Base-by-base conservation (phyloP, 2,888 invertebrate species). In the Sarcophaga carnaria region DNA sequence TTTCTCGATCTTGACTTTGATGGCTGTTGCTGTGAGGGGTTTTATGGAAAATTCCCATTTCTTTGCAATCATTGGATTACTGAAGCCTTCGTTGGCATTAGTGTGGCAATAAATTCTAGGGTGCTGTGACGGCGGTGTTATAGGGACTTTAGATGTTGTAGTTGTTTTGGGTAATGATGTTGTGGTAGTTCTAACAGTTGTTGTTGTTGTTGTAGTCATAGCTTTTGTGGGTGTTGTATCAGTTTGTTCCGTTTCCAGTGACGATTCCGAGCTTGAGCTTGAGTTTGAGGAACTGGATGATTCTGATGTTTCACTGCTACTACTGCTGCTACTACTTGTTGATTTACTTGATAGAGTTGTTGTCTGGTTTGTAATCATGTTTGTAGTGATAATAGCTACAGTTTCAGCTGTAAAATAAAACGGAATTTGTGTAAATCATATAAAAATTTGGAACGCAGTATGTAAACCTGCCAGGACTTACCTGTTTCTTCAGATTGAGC, bases 151-250 rank as follows among this genome's bases (percentile, higher is more conserved):
- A 3, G 69, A 22, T 12, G 69, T 10, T 70, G 1, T 8, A 17
- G 17, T 25, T 70, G 54, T 54, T 37, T 0, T n/a, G 45, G 17
- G 14, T 59, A 17, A 17, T 5, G 17, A 12, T 12, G 20, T n/a
- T 62, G 62, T 20, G 4, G 14, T 66, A n/a, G 1, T 17, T 17
- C 2, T 12, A 0, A 2, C 0, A 2, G n/a, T 27, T 3, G 72
- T 69, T 22, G 74, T 47, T 11, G 47, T 25, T 45, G 45, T 62
- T n/a, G 72, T 71, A 8, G 49, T 12, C 20, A 25, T 67, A 6
- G 22, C 14, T 17, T 20, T 62, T 12, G 74, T 71, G 17, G 72
- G 8, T 3, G 75, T 66, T 12, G 64, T 76, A 47, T 64, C 22
- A 66, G 72, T 54, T 20, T 6, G 4, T 5, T 62, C 62, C 8